Evolutionary conservation across 2,888 invertebrate species (phyloP), one percentile per base, ranked within the genome.

Genomic region (Junonia oenone): DNA sequence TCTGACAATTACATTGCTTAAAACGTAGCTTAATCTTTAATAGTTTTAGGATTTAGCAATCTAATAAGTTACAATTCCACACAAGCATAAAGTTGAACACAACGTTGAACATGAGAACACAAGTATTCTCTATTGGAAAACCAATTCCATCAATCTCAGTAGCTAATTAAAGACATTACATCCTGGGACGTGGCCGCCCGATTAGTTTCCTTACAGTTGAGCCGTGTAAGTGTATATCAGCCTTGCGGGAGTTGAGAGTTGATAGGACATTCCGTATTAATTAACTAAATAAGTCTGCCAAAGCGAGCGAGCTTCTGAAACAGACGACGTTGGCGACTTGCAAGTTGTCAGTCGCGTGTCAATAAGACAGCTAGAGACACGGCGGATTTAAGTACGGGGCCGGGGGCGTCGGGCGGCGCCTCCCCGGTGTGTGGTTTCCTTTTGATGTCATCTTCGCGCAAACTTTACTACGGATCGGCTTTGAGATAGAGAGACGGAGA

Each of bases 391-490:
- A 86, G 87, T 83, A 80, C 79, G 87, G 80, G 86, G 83, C 74
- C 73, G 82, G 81, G 68, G 71, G 69, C 60, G 70, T 59, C 66
- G 67, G 72, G 69, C 69, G 76, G 70, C 78, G 75, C 87, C 88
- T 78, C 87, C 90, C 88, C 85, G 85, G 84, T 89, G 86, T 89
- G 89, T 89, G 89, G 90, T 89, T 90, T 89, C 89, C 90, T 89
- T 90, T 90, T 90, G 90, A 90, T 89, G 90, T 90, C 89, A 90
- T 90, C 90, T 90, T 90, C 89, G 90, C 88, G 89, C 89, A 90
- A 90, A 90, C 90, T 90, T 90, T 90, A 89, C 90, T 89, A 84
- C 90, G 88, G 89, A 90, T 90, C 90, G 90, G 90, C 90, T 90
- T 90, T 90, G 90, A 90, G 90, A 90, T 90, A 90, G 89, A 90